These are phyloP conservation scores for Elgaria multicarinata DNA, from an alignment of 2,113 vertebrate genomes.

Conservation along the genomic window DNA sequence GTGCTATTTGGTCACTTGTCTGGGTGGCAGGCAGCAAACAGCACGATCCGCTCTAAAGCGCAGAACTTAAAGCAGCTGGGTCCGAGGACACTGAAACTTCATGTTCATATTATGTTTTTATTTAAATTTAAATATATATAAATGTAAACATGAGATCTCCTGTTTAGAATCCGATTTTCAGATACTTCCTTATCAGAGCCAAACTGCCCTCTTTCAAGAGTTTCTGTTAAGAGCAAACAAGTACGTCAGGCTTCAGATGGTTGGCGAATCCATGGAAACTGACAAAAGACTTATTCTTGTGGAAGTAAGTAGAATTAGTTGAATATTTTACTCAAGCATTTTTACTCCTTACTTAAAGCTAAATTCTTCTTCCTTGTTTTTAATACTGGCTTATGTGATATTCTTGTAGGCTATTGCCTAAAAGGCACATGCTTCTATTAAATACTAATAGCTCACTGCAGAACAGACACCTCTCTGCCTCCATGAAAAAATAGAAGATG, in stretches of 20 bases:
- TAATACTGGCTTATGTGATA: neutral
- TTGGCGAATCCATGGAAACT: conserved; percentile 78
- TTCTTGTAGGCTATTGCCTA: neutral
- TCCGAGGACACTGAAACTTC: neutral
- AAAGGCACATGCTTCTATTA: neutral
- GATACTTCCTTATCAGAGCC: conserved; percentile 80
- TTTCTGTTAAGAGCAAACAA: conserved; percentile 94
- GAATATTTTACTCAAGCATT: neutral
- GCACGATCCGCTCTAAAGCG: neutral
- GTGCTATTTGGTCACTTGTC: neutral
- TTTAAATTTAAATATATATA: neutral
- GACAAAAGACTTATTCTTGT: conserved; percentile 89
- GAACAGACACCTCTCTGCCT: neutral
- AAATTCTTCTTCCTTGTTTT: neutral
- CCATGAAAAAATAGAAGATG: neutral
- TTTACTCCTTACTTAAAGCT: neutral
- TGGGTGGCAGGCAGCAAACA: neutral
- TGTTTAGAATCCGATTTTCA: conserved; percentile 81
- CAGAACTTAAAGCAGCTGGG: neutral
- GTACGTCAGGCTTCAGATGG: conserved; percentile 91
- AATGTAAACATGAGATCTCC: conserved; percentile 45
- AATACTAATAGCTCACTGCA: neutral
- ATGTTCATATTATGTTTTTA: neutral
- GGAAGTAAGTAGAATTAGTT: conserved; percentile 82
- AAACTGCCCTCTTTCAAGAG: conserved; percentile 87